Conservation (phyloP, 2,113 vertebrate genomes). For the Cygnus buccinator region DNA sequence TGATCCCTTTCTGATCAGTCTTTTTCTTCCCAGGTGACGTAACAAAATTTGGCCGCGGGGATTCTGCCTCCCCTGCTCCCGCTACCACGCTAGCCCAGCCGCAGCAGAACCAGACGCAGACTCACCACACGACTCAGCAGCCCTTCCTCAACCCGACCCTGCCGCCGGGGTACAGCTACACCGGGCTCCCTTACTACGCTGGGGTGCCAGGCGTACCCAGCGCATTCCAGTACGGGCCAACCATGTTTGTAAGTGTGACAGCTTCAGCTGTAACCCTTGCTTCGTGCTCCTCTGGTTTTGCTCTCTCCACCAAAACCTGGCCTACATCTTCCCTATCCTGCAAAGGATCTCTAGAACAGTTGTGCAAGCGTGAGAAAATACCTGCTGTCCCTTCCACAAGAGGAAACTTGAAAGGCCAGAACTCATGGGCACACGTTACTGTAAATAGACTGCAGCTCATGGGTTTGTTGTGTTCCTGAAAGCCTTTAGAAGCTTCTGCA, state of each 20-base stretch:
- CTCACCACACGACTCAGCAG: constrained; percentile 90
- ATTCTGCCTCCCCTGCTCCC: constrained; percentile 92
- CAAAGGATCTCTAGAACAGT: not conserved
- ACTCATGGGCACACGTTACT: not conserved
- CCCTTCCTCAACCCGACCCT: constrained; percentile 91
- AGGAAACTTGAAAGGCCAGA: not conserved
- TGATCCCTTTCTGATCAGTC: not conserved
- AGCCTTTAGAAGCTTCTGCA: not conserved
- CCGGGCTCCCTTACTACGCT: constrained; percentile 93
- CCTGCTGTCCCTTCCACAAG: not conserved
- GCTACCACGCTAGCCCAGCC: constrained; percentile 87
- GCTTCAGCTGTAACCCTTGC: not conserved
- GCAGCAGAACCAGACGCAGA: constrained; percentile 85
- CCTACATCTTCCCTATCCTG: not conserved
- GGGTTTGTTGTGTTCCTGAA: not conserved
- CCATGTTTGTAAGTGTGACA: constrained; percentile 88
- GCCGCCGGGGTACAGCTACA: constrained; percentile 95
- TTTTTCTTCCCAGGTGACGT: constrained; percentile 84
- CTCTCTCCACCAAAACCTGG: not conserved
- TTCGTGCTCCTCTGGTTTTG: not conserved
- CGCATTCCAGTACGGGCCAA: constrained; percentile 94
- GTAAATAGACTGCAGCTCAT: not conserved
- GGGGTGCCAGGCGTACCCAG: constrained; percentile 90
- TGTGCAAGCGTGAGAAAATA: not conserved
- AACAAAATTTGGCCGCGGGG: constrained; percentile 93